Base-by-base conservation (phyloP, 2,113 vertebrate genomes). In the Isurus oxyrinchus region DNA sequence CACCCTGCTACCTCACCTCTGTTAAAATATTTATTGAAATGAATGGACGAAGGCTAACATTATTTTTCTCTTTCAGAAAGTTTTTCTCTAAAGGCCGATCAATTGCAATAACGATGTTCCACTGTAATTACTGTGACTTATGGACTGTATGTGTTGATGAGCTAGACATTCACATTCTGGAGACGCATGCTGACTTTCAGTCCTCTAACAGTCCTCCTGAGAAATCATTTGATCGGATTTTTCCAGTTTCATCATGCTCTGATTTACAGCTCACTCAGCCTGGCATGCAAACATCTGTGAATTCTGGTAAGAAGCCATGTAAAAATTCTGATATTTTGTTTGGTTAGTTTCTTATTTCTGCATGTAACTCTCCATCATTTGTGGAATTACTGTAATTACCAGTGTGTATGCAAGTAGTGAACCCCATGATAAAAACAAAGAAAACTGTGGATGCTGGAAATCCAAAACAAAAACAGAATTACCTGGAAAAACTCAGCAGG, bases 161-260 rank as follows among this genome's bases (percentile, higher is more conserved):
- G 81, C 81, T 84, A 44, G 81, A 84, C 40, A 84, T 84, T 84
- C 81, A 84, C 40, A 84, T 84, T 84, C 81, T 84, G 40, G 81
- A 84, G 81, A 84, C 81, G 1, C 81, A 84, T 49, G 40, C 81
- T 23, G 81, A 84, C 81, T 84, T 84, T 84, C 81, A 44, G 40
- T 49, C 81, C 49, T 49, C 40, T 84, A 19, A 49, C 81, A 6
- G 5, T 49, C 81, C 72, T n/a, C 31, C 40, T 44, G 81, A 44
- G 3, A 84, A 84, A 23, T 49, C 40, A 40, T 44, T 16, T 1
- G 3, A 84, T 84, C 81, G 19, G 40, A 84, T 84, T 44, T 84
- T 49, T 44, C 81, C 81, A 84, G 40, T 84, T 49, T 84, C 4
- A 14, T 21, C 81, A 84, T 84, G 81, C 40, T 49, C 81, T 44